phyloP scores from a whole-genome alignment of 2,888 invertebrate species.

The Branchellion lobata region DNA sequence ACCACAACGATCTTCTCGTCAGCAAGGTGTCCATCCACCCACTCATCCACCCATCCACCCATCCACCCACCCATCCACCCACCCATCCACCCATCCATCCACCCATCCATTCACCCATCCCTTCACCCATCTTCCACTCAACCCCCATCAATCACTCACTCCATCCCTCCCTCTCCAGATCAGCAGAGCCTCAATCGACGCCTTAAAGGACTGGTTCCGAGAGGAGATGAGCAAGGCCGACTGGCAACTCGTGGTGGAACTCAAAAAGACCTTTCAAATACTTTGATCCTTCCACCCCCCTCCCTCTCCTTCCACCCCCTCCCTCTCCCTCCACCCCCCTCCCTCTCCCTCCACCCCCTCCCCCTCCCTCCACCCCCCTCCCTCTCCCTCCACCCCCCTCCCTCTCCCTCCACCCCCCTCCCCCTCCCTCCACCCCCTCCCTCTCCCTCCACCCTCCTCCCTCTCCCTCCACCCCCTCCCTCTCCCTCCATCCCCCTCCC shows the following conservation, averaged over 20 bases:
- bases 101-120: no score
- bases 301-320: not conserved
- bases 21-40: conserved; percentile 68
- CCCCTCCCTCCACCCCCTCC: not conserved
- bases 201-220: conserved; percentile 97
- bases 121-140: no score
- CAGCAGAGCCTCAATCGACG: conserved; percentile 94
- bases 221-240: conserved; percentile 94
- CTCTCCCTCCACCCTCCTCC: not conserved
- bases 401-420: not conserved
- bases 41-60: no score
- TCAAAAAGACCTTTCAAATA: conserved; percentile 88
- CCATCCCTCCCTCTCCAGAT: conserved; percentile 73
- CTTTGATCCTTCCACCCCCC: no score
- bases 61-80: no score
- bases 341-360: not conserved
- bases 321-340: not conserved
- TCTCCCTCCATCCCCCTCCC: not conserved
- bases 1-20: conserved; percentile 87
- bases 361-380: not conserved
- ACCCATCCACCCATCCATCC: no score
- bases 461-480: not conserved
- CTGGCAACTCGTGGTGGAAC: conserved; percentile 96
- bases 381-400: not conserved
- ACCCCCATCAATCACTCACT: no score